Percentiles rank a stretch among this genome's conserved stretches.
Evolutionary conservation across 2,888 invertebrate genomes (phyloP).

Genomic region (Nomada goodeniana): DNA sequence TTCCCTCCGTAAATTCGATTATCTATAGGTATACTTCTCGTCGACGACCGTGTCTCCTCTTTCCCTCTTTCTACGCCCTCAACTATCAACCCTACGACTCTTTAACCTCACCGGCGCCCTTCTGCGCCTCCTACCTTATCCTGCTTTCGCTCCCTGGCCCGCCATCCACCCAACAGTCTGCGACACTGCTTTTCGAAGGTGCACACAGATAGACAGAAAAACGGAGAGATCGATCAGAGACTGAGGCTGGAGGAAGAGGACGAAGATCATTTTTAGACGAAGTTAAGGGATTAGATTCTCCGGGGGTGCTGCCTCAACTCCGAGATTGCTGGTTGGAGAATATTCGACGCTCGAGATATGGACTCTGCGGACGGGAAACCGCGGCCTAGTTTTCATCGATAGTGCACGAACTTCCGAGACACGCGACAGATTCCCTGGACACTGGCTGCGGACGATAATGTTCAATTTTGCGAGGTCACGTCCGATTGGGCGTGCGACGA

Average conservation of each 20-base stretch:
- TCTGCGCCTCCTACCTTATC: conserved; percentile 35
- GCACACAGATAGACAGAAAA: not conserved
- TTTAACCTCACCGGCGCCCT: conserved; percentile 52
- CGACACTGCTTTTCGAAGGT: conserved; percentile 59
- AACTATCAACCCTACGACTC: conserved; percentile 36
- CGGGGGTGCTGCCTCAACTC: conserved; percentile 33
- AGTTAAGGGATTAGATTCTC: conserved; percentile 9
- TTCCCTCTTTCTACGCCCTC: conserved; percentile 3
- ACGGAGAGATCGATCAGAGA: conserved; percentile 50
- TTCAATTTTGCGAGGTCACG: conserved; percentile 47
- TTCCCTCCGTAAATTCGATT: conserved; percentile 82
- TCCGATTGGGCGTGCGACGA: not conserved
- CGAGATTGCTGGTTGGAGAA: conserved; percentile 41
- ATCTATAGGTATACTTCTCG: conserved; percentile 74
- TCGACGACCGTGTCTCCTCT: conserved; percentile 29
- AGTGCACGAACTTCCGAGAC: not conserved
- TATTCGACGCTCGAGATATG: conserved; percentile 26
- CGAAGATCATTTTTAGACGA: conserved; percentile 40
- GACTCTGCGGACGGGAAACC: not conserved
- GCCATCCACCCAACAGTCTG: conserved; percentile 66
- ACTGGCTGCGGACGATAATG: not conserved
- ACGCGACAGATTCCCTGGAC: not conserved
- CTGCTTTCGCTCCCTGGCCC: conserved; percentile 44
- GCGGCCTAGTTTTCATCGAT: not conserved
- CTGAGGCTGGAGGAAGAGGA: not conserved